Percentiles rank a stretch among this genome's conserved stretches.
Evolutionary conservation across 2,888 invertebrate species (phyloP).

Genomic region (Amphipyra tragopoginis): DNA sequence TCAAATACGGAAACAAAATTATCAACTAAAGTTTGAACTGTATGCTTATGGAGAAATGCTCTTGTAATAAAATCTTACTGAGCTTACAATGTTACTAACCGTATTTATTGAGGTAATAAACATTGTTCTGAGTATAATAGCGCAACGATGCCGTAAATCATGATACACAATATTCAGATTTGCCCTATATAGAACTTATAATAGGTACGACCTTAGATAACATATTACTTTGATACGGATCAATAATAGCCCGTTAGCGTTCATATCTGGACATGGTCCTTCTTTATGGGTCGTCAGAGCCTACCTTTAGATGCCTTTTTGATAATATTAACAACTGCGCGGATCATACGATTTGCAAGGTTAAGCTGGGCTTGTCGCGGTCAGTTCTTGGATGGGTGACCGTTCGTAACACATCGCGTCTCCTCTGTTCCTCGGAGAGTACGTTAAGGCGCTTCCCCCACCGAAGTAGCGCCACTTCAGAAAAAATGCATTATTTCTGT

Average conservation of each 20-base stretch:
- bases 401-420: too few species aligned
- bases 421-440: too few species aligned
- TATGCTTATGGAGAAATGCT: conserved; percentile 33
- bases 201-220: conserved; percentile 50
- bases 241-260: conserved; percentile 43
- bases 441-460: too few species aligned
- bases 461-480: too few species aligned
- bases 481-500: too few species aligned
- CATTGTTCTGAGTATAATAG: conserved; percentile 41
- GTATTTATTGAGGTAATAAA: conserved; percentile 48
- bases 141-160: conserved; percentile 47
- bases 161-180: conserved; percentile 52
- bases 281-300: conserved; percentile 40
- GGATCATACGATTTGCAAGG: too few species aligned
- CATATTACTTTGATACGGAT: conserved; percentile 54
- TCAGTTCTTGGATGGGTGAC: too few species aligned
- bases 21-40: background rate
- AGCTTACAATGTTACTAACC: conserved; percentile 8
- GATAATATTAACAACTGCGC: too few species aligned
- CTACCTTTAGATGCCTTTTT: too few species aligned
- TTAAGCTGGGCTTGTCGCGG: too few species aligned
- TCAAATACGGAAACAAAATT: conserved; percentile 22
- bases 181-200: conserved; percentile 49
- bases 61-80: conserved; percentile 37
- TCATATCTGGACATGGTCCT: conserved; percentile 41